Evolutionary conservation across 2,888 invertebrate species (phyloP).

Genomic region (Prionchulus punctatus): DNA sequence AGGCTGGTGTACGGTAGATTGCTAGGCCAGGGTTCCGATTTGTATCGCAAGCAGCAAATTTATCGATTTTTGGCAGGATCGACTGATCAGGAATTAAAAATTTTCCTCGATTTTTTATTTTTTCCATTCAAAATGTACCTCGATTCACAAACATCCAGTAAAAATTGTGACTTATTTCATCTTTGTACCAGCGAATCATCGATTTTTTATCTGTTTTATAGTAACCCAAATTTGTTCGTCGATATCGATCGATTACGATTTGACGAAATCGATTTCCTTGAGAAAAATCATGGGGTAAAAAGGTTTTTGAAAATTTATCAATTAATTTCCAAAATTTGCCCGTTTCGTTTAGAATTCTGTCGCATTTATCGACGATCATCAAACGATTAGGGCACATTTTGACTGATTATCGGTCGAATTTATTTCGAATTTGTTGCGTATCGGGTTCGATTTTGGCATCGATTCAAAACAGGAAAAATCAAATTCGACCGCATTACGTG

Average conservation of each 20-base stretch:
- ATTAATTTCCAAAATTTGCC: neutral
- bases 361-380: neutral
- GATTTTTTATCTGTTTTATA: too few relatives aligned
- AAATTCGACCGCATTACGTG: neutral
- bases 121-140: conserved; percentile 35
- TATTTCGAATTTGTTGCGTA: neutral
- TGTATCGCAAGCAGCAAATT: conserved; percentile 48
- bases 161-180: too few relatives aligned
- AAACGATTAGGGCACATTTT: neutral
- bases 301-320: neutral
- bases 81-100: conserved; percentile 54
- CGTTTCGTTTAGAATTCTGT: neutral
- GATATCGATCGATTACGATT: neutral
- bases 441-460: neutral
- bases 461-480: neutral
- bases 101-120: conserved; percentile 68
- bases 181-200: too few relatives aligned
- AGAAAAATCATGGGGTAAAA: neutral
- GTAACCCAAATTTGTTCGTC: neutral
- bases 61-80: conserved; percentile 69
- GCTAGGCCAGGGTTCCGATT: conserved; percentile 54
- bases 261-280: neutral
- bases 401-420: neutral
- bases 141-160: too few relatives aligned
- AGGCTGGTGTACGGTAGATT: conserved; percentile 71